Percentiles rank a stretch among this genome's conserved stretches.
phyloP scores from a whole-genome alignment of 1,140 invertebrate genomes.

The Bombus terrestris region DNA sequence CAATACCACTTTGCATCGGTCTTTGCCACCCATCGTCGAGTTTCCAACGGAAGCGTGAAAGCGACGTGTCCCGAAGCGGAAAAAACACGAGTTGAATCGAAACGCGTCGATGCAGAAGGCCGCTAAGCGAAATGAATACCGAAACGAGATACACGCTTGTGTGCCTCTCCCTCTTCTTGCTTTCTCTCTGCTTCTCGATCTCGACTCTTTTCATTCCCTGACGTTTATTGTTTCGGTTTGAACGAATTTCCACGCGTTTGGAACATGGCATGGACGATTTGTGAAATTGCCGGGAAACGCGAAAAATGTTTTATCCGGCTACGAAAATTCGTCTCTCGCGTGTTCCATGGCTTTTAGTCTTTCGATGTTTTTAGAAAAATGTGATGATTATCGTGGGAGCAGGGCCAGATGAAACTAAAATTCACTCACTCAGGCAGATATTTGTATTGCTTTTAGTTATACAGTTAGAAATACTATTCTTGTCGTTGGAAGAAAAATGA shows the following conservation, averaged over 20 bases:
- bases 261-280: background rate
- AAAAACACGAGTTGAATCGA: constrained; percentile 31
- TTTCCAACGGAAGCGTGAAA: constrained; percentile 9
- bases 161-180: background rate
- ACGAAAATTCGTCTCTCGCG: too few relatives aligned
- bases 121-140: constrained; percentile 20
- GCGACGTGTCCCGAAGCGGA: background rate
- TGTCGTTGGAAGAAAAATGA: too few relatives aligned
- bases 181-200: too few relatives aligned
- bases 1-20: constrained; percentile 25
- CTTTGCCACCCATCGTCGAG: background rate
- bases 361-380: too few relatives aligned
- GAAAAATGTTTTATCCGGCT: too few relatives aligned
- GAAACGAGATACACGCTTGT: background rate
- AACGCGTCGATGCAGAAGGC: constrained; percentile 23
- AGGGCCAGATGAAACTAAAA: too few relatives aligned
- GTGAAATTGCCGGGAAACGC: background rate
- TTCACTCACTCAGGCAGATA: too few relatives aligned
- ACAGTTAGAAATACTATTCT: too few relatives aligned
- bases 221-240: constrained; percentile 6
- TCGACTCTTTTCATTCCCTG: background rate
- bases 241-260: background rate
- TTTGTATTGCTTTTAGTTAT: too few relatives aligned
- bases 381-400: too few relatives aligned
- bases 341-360: too few relatives aligned